Evolutionary conservation across 2,113 vertebrate genomes (phyloP).

Genomic region (Neopipo cinnamomea): DNA sequence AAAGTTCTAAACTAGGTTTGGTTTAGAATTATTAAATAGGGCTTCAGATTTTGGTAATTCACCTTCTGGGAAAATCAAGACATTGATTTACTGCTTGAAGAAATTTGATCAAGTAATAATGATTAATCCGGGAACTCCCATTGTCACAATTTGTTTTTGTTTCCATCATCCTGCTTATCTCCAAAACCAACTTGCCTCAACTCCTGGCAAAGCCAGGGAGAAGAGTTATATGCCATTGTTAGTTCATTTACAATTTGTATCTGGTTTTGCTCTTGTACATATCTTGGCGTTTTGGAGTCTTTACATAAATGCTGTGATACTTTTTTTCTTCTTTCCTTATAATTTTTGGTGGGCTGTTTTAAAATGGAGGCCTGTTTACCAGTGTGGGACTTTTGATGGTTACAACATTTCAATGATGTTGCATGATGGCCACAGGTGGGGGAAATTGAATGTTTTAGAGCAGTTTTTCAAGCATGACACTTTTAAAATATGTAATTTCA

Average conservation of each 20-base stretch:
- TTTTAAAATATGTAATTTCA: slow-evolving; percentile 70
- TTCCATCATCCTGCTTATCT: slow-evolving; percentile 67
- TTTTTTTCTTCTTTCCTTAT: slow-evolving; percentile 53
- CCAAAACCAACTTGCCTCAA: slow-evolving; percentile 66
- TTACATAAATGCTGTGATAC: slow-evolving; percentile 72
- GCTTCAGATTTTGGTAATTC: background rate
- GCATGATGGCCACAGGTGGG: slow-evolving; percentile 62
- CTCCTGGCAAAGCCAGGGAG: slow-evolving; percentile 57
- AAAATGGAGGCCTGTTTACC: slow-evolving; percentile 73
- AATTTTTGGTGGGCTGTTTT: slow-evolving; percentile 72
- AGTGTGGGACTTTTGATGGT: slow-evolving; percentile 64
- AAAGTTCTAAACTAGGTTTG: background rate
- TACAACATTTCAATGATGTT: slow-evolving; percentile 58
- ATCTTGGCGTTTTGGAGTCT: slow-evolving; percentile 73
- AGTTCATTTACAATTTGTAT: slow-evolving; percentile 60
- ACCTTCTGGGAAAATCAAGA: slow-evolving; percentile 11
- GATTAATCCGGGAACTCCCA: slow-evolving; percentile 68
- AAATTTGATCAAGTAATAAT: slow-evolving; percentile 73
- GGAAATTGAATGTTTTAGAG: slow-evolving; percentile 68
- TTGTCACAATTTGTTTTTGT: slow-evolving; percentile 64
- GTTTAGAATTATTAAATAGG: background rate
- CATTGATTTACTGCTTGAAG: background rate
- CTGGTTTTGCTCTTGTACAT: slow-evolving; percentile 77
- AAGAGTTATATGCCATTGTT: slow-evolving; percentile 64
- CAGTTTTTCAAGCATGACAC: slow-evolving; percentile 75